These are phyloP conservation scores for Sardinella longiceps DNA, from an alignment of 2,797 vertebrate species.

Conservation along the genomic window DNA sequence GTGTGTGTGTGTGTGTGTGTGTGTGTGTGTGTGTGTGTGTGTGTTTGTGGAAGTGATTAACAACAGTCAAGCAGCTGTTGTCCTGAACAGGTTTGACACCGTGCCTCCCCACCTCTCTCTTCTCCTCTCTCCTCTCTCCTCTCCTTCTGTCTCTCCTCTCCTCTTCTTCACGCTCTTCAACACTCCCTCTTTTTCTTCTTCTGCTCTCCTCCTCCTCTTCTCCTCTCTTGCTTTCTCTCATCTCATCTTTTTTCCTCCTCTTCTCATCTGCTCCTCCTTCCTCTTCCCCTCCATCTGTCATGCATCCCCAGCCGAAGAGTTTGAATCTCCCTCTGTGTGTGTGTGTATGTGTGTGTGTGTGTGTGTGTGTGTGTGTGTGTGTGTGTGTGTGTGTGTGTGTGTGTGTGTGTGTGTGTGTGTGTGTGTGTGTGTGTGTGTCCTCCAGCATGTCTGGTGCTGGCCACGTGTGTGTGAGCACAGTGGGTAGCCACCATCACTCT, in stretches of 20 bases:
- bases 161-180: no score
- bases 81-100: neutral
- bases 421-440: neutral
- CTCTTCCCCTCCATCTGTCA: neutral
- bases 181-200: neutral
- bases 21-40: constrained; percentile 1
- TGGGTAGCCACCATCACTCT: neutral
- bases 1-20: constrained; percentile 14
- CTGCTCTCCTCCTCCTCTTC: neutral
- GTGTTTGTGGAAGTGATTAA: neutral
- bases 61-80: no score
- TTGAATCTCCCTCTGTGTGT: neutral
- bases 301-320: neutral
- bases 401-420: no score
- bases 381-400: no score
- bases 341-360: no score
- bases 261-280: no score
- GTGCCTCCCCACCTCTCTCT: neutral
- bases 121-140: no score
- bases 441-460: neutral
- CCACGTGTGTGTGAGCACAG: neutral
- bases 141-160: no score
- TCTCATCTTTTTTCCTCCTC: no score
- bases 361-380: no score
- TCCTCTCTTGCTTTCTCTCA: neutral